A percentile compares a stretch with the other conserved stretches of the same genome.
phyloP scores from a whole-genome alignment of 2,797 vertebrate species.

The Heterohyrax brucei region DNA sequence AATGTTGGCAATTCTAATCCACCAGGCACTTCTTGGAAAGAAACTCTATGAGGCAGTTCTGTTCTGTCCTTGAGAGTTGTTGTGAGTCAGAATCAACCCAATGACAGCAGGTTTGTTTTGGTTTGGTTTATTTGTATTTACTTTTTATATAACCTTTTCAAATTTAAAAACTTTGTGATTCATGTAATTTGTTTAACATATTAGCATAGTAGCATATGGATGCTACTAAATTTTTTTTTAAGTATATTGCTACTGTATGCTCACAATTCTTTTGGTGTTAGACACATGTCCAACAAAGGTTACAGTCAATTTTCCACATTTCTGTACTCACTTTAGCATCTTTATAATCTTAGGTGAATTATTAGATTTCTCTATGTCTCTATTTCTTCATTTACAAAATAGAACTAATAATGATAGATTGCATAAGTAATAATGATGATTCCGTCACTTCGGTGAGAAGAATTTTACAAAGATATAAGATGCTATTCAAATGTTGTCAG shows the following conservation, averaged over 20 bases:
- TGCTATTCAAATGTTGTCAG: not conserved
- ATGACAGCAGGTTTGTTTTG: no score
- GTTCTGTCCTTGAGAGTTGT: no score
- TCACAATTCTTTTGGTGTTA: not conserved
- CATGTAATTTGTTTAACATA: not conserved
- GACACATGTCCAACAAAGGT: not conserved
- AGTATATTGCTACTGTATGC: not conserved
- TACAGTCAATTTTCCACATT: not conserved
- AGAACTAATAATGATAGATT: conserved; percentile 6
- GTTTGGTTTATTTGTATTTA: not conserved
- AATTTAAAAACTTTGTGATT: conserved; percentile 27
- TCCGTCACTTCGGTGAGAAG: conserved; percentile 32
- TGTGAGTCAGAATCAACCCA: no score
- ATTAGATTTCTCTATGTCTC: conserved; percentile 32
- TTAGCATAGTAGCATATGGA: not conserved
- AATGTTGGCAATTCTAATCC: no score
- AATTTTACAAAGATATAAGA: conserved; percentile 35
- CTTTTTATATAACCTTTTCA: conserved; percentile 21
- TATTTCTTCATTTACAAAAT: conserved; percentile 50
- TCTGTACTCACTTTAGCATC: not conserved
- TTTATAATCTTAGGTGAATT: not conserved
- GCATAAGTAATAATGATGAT: not conserved
- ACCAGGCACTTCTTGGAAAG: no score
- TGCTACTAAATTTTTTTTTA: not conserved
- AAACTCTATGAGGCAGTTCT: no score